phyloP scores from a whole-genome alignment of 2,888 invertebrate species.

The Homarus gammarus region DNA sequence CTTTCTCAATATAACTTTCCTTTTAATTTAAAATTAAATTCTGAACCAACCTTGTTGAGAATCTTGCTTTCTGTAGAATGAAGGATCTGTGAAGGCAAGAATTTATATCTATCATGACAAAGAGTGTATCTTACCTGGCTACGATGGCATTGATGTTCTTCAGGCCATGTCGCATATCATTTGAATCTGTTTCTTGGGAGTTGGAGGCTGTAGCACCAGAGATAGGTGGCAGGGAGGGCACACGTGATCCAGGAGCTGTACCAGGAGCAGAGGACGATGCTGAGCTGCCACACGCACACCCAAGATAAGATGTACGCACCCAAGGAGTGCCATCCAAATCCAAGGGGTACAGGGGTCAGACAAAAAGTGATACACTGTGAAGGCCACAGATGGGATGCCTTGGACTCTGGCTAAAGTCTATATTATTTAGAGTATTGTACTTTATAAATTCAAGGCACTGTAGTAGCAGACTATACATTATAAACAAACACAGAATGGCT shows the following conservation, averaged over 20 bases:
- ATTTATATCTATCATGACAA: neutral
- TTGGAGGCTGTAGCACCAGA: slow-evolving; percentile 31
- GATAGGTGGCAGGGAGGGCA: slow-evolving; percentile 64
- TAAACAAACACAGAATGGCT: neutral
- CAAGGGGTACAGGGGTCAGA: slow-evolving; percentile 30
- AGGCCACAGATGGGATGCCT: slow-evolving; percentile 1
- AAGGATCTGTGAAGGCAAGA: neutral
- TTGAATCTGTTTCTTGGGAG: slow-evolving; percentile 13
- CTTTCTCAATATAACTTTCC: neutral
- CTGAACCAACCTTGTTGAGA: neutral
- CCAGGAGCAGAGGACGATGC: slow-evolving; percentile 56
- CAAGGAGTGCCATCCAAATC: neutral
- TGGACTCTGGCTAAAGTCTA: neutral
- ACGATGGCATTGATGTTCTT: slow-evolving; percentile 29
- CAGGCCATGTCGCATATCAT: slow-evolving; percentile 22
- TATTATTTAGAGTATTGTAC: neutral
- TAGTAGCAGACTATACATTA: neutral
- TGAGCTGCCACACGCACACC: slow-evolving; percentile 32
- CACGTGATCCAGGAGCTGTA: slow-evolving; percentile 50
- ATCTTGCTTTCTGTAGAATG: neutral
- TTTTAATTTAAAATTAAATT: neutral
- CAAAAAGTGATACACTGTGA: slow-evolving; percentile 7
- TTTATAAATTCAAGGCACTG: neutral
- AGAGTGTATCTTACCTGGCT: slow-evolving; percentile 12
- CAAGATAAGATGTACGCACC: neutral